Evolutionary conservation across 2,888 invertebrate genomes (phyloP).

Genomic region (Homarus gammarus): DNA sequence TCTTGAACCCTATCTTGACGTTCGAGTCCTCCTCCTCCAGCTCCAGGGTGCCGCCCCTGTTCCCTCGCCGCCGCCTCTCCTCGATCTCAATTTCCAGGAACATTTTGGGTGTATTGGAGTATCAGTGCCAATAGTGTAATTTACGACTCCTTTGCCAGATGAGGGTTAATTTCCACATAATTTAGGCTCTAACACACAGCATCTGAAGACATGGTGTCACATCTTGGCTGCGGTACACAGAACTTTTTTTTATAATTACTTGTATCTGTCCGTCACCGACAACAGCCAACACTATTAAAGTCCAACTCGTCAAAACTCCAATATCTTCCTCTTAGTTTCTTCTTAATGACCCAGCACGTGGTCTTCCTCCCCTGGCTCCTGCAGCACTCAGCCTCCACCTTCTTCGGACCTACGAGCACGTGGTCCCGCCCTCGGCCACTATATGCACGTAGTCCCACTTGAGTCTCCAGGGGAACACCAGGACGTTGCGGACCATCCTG

Average conservation of each 20-base stretch:
- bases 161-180: constrained; percentile 12
- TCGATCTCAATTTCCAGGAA: constrained; percentile 51
- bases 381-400: not conserved
- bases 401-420: not conserved
- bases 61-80: not conserved
- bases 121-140: constrained; percentile 43
- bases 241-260: not conserved
- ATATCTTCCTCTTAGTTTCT: not conserved
- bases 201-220: not conserved
- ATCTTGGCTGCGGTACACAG: not conserved
- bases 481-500: constrained; percentile 39
- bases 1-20: constrained; percentile 38
- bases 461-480: constrained; percentile 37
- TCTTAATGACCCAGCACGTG: not conserved
- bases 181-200: not conserved
- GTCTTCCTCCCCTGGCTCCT: not conserved
- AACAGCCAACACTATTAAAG: not conserved
- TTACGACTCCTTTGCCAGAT: constrained; percentile 24
- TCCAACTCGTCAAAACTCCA: not conserved
- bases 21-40: constrained; percentile 16
- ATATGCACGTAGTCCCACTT: not conserved
- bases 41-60: constrained; percentile 18
- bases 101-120: constrained; percentile 23
- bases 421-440: constrained; percentile 16
- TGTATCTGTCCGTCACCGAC: not conserved